These are phyloP conservation scores for Zapus hudsonius DNA, from an alignment of 2,113 vertebrate species.

Conservation along the genomic window DNA sequence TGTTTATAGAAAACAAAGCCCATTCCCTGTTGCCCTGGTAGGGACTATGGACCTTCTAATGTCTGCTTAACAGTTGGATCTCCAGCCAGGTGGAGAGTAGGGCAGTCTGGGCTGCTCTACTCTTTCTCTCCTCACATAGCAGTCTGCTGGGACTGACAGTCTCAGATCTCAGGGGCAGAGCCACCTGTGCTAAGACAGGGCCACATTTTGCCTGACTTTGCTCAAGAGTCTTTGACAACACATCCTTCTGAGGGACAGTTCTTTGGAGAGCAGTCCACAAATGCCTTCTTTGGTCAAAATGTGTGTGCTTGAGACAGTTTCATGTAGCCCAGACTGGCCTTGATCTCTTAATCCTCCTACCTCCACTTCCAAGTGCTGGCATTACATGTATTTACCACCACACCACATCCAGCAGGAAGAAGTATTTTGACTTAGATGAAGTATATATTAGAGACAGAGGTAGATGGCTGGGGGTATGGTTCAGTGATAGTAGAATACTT, in stretches of 20 bases:
- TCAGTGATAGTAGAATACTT: neutral
- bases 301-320: neutral
- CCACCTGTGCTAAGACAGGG: conserved; percentile 16
- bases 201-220: neutral
- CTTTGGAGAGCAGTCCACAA: conserved; percentile 39
- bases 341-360: neutral
- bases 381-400: neutral
- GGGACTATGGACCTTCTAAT: conserved; percentile 75
- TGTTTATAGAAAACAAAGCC: conserved; percentile 87
- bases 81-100: conserved; percentile 64
- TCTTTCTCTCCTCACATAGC: neutral
- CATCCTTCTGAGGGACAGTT: neutral
- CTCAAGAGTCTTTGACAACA: neutral
- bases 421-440: conserved; percentile 56
- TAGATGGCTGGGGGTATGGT: neutral
- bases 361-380: neutral
- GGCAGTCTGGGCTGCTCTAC: neutral
- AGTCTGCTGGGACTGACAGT: neutral
- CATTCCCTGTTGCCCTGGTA: conserved; percentile 80
- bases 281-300: conserved; percentile 17
- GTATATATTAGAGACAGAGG: neutral
- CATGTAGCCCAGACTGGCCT: neutral
- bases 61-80: conserved; percentile 59
- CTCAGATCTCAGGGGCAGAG: neutral
- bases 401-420: neutral